Evolutionary conservation across 2,797 vertebrate genomes (phyloP).

Genomic region (Meriones psammophilus): DNA sequence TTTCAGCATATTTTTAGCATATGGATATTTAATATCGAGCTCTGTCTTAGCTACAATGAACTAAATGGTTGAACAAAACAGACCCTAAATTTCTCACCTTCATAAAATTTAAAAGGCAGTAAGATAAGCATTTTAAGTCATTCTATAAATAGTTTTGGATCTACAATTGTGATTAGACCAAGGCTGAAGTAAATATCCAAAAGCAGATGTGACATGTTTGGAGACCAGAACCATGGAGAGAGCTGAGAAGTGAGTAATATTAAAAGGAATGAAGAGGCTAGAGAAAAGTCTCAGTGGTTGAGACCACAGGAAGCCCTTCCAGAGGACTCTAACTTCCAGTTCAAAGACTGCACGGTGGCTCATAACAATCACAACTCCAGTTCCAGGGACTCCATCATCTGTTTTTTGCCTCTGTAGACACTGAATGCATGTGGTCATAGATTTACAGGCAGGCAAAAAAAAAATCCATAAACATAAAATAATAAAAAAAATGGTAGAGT

Average conservation of each 20-base stretch:
- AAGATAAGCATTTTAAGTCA: neutral
- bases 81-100: neutral
- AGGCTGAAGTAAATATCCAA: neutral
- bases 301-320: neutral
- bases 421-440: neutral
- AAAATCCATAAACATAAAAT: neutral
- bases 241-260: neutral
- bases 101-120: neutral
- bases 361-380: too few relatives aligned
- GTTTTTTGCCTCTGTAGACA: too few relatives aligned
- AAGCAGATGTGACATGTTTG: neutral
- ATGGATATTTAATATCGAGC: neutral
- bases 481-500: neutral
- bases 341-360: too few relatives aligned
- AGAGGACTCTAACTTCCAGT: neutral
- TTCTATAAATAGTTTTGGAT: neutral
- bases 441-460: neutral
- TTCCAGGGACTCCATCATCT: neutral
- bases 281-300: neutral
- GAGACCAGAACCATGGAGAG: neutral
- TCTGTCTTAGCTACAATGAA: neutral
- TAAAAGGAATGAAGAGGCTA: neutral
- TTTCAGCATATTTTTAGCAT: neutral
- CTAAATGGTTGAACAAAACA: neutral
- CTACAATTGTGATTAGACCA: neutral